phyloP scores from a whole-genome alignment of 2,888 invertebrate genomes.

The Cremastinae sp. region DNA sequence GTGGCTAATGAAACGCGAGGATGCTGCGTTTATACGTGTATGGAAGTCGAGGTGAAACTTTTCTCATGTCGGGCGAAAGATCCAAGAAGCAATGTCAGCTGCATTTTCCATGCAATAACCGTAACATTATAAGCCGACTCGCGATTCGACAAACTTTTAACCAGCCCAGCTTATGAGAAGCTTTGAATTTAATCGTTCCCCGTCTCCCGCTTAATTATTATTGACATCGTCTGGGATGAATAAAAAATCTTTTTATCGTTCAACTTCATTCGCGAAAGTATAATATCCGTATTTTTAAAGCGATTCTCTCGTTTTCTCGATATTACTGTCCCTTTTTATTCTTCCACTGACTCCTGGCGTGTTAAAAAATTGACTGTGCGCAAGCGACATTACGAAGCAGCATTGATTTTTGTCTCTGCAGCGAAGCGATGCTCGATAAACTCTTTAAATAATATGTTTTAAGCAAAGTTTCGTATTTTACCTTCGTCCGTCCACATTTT shows the following conservation, averaged over 20 bases:
- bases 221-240: constrained; percentile 3
- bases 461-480: too few relatives aligned
- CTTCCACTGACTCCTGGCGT: too few relatives aligned
- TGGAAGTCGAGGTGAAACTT: constrained; percentile 25
- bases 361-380: too few relatives aligned
- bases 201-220: constrained; percentile 18
- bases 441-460: too few relatives aligned
- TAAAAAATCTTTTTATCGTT: neutral
- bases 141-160: constrained; percentile 30
- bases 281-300: too few relatives aligned
- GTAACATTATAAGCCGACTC: constrained; percentile 31
- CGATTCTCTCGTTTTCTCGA: too few relatives aligned
- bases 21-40: constrained; percentile 3
- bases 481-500: too few relatives aligned
- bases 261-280: too few relatives aligned
- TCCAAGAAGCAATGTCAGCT: constrained; percentile 32
- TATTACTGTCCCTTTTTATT: too few relatives aligned
- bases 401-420: too few relatives aligned
- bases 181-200: constrained; percentile 31
- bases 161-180: constrained; percentile 3
- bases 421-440: too few relatives aligned
- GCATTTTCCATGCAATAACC: constrained; percentile 43
- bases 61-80: constrained; percentile 24
- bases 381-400: too few relatives aligned
- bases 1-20: constrained; percentile 32